phyloP scores from a whole-genome alignment of 2,797 vertebrate species.

The Valencia hispanica region DNA sequence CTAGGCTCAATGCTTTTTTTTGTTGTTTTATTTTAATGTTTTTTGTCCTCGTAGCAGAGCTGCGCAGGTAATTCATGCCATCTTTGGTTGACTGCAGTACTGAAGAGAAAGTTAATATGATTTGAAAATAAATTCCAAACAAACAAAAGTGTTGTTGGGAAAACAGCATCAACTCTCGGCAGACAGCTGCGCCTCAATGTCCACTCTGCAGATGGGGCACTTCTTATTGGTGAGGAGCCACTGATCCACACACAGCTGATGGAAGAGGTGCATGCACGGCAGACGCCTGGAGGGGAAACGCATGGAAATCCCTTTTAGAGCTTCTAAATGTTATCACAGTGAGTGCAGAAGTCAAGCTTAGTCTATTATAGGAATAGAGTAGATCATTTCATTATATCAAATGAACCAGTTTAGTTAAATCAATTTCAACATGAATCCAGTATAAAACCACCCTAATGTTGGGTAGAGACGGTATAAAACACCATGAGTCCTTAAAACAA shows the following conservation, averaged over 20 bases:
- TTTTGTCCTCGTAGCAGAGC: constrained; percentile 80
- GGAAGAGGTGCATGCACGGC: constrained; percentile 99
- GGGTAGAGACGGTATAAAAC: neutral
- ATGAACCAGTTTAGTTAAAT: neutral
- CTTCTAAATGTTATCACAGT: neutral
- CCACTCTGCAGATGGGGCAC: constrained; percentile 99
- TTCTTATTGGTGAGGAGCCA: constrained; percentile 99
- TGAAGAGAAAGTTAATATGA: constrained; percentile 86
- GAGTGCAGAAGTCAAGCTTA: neutral
- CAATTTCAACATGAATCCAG: neutral
- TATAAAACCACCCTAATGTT: neutral
- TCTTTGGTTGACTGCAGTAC: constrained; percentile 99
- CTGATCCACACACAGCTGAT: constrained; percentile 99
- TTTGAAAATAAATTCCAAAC: constrained; percentile 83
- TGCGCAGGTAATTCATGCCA: constrained; percentile 97
- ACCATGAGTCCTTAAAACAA: neutral
- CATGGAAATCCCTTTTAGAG: neutral
- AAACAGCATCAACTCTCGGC: constrained; percentile 97
- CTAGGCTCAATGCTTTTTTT: constrained; percentile 85
- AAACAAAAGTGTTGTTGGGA: constrained; percentile 80
- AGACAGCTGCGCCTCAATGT: constrained; percentile 99
- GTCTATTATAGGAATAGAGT: neutral
- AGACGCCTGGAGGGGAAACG: constrained; percentile 85
- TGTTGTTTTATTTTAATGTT: constrained; percentile 57
- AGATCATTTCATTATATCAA: neutral